Evolutionary conservation across 2,797 vertebrate genomes (phyloP), one percentile per base, ranked within the genome.

Genomic region (Chaunax sp.): DNA sequence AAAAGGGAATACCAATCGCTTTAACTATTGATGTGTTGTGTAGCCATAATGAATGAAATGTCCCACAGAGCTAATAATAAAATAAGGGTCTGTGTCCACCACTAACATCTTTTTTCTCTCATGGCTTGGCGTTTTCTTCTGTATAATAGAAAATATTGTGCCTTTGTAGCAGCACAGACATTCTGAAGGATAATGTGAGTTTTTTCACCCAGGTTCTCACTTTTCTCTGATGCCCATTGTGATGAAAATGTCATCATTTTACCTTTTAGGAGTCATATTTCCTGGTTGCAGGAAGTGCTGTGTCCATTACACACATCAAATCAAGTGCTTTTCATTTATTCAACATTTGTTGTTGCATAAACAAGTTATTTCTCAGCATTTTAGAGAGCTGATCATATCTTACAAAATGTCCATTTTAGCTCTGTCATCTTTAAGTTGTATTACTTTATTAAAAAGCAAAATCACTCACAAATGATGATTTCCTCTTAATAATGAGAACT

Each of bases 1-100:
- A 45, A 75, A 74, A 82, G 74, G 75, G 69, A 86, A 84, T 80
- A 80, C 67, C 80, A 78, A 81, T 86, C 74, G 77, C 23, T 71
- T 81, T 22, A 70, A 51, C 46, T 72, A 72, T 79, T 79, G 22
- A 81, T 55, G 63, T 80, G 59, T 70, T 77, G 51, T 69, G 35
- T 35, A 12, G 46, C 22, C 65, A 69, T 65, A 69, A 82, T 83
- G 76, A 78, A 81, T 80, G 12, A 71, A 64, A 46, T 73, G 53
- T 59, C 9, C 59, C 26, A 37, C n/a, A 16, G 10, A 58, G 58
- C 16, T 43, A 40, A 77, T 59, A 65, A 43, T 33, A n/a, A 41
- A 49, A 2, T 47, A 60, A 63, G 43, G 53, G 19, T 69, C 13
- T 59, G 30, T 20, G 52, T 69, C 51, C 56, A 53, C n/a, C 1